Percentiles rank a stretch among this genome's conserved stretches.
Conservation (phyloP, 2,113 vertebrate genomes). For the Oncorhynchus kisutch region DNA sequence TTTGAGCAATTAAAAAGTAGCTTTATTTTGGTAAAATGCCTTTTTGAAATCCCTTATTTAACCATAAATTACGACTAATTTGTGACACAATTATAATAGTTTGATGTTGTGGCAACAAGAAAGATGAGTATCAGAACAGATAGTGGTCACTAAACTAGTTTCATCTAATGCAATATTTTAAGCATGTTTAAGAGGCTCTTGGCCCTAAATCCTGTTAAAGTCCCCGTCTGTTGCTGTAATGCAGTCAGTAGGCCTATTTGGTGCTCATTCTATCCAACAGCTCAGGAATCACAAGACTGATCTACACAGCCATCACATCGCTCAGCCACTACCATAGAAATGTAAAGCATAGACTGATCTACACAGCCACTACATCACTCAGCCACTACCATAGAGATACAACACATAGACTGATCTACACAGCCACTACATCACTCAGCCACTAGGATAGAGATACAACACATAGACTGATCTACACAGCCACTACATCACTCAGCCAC, state of each 20-base stretch:
- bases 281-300: too few relatives aligned
- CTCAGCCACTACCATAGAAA: too few relatives aligned
- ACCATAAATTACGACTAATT: not conserved
- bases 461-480: not conserved
- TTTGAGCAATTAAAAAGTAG: too few relatives aligned
- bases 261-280: not conserved
- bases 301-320: too few relatives aligned
- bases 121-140: slow-evolving; percentile 28
- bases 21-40: not conserved
- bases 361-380: not conserved
- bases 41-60: not conserved
- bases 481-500: not conserved
- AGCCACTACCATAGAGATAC: not conserved
- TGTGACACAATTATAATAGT: not conserved
- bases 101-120: slow-evolving; percentile 2
- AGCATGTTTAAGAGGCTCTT: slow-evolving; percentile 39
- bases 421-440: not conserved
- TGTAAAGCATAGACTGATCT: not conserved
- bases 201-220: slow-evolving; percentile 46
- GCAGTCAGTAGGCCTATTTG: slow-evolving; percentile 16
- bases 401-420: not conserved
- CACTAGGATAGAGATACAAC: too few relatives aligned
- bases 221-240: slow-evolving; percentile 49
- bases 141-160: slow-evolving; percentile 2
- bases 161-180: slow-evolving; percentile 30